Base-by-base conservation (phyloP, 2,888 invertebrate species). In the Phorcus lineatus region DNA sequence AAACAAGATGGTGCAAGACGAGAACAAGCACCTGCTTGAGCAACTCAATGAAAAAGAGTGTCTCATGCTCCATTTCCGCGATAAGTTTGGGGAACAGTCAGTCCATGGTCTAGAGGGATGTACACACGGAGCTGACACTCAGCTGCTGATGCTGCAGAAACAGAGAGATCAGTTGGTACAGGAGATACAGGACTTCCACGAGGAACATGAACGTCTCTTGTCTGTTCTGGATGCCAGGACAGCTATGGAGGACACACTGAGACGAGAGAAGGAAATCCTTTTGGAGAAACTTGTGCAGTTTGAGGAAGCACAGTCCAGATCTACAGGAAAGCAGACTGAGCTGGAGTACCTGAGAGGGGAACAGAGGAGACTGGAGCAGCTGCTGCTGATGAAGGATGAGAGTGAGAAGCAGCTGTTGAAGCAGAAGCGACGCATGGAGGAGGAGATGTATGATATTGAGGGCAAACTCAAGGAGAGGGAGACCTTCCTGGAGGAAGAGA, bases 371-470 rank as follows among this genome's bases (percentile, higher is more conserved):
- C 81, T 91, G n/a, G 91, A 91, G 77, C 89, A 90, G 67, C 80
- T 88, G 0, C 83, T 91, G 22, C 84, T 88, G 70, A 86, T 90
- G 77, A 91, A 91, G 78, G 90, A 91, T 66, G 54, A 85, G 67
- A 88, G 88, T 52, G 90, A 91, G 80, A 86, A 86, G 74, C 88
- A 90, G 77, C 82, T 91, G 19, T 88, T 89, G 89, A 85, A 86
- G 62, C 90, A 91, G 79, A 91, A 91, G 76, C 83, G 90, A 16
- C 78, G 89, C 7, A 83, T 90, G 52, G 90, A 91, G 67, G 86
- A 89, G 78, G 90, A 91, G 74, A 81, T 91, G 19, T 75, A 83
- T 40, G 88, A 89, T 74, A 89, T 91, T 11, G 90, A 91, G 77
- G 81, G 85, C 0, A 88, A 87, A 79, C 86, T 91, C 66, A 83